Base-by-base conservation (phyloP, 2,888 invertebrate genomes). In the Selenia dentaria region DNA sequence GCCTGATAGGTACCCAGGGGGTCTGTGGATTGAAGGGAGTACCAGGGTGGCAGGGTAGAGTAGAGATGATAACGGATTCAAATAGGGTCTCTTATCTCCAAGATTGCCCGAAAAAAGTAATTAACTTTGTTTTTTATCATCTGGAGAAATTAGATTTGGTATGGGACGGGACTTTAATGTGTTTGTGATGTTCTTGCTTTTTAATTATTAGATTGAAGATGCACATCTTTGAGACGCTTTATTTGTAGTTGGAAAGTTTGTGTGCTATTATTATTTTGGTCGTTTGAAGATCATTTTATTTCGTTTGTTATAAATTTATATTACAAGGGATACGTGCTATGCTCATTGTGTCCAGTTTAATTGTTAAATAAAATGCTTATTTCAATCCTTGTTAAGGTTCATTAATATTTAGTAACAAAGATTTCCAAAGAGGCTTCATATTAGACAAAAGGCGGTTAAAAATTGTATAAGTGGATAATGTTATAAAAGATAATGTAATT, bases 41-140 rank as follows among this genome's bases (percentile, higher is more conserved):
- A 73, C 66, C 66, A 71, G 70, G 73, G 74, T 57, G 68, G 67
- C 64, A 65, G 58, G 51, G 61, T 70, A 71, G 58, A 51, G 61
- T 70, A 71, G 74, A 74, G 70, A 66, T 86, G 87, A 87, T 88
- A 87, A 86, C 83, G 72, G 77, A 79, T 74, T 76, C 79, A 74
- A 83, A 85, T 79, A 76, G 75, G 71, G 64, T 70, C 67, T 79
- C 54, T 85, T 88, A 86, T 88, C 87, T 84, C 72, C 72, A 76
- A 79, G 82, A 82, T 18, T 27, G 16, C 11, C 76, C 73, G 79
- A 79, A 83, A 83, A 84, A 88, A 78, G 87, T 88, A 88, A 89
- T 89, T 89, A 88, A 86, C 78, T 65, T 67, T 81, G 67, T 68
- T 82, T 74, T 44, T 83, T 16, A 2, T 79, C 77, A 72, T 82